A percentile compares a stretch with the other conserved stretches of the same genome.
phyloP scores from a whole-genome alignment of 2,113 vertebrate genomes.

The Perca fluviatilis region DNA sequence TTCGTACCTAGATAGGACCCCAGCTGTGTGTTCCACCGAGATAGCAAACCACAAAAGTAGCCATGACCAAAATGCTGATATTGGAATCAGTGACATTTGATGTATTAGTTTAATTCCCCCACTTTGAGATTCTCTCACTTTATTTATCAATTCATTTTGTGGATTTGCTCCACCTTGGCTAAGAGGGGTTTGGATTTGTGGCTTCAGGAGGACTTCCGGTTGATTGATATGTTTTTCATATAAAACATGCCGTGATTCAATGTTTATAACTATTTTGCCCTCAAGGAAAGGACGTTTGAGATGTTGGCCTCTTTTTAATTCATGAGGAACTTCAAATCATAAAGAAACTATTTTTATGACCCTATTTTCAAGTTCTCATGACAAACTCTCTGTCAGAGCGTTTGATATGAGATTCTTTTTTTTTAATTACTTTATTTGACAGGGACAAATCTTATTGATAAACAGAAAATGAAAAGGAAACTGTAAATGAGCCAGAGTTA shows the following conservation, averaged over 20 bases:
- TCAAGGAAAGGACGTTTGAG: background rate
- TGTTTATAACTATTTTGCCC: slow-evolving; percentile 31
- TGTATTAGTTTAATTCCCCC: slow-evolving; percentile 70
- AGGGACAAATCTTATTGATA: background rate
- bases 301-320: background rate
- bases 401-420: background rate
- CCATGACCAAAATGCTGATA: slow-evolving; percentile 75
- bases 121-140: slow-evolving; percentile 56
- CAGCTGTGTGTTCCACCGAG: slow-evolving; percentile 89
- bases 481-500: background rate
- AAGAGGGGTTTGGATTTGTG: slow-evolving; percentile 35
- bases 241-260: slow-evolving; percentile 42
- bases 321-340: background rate
- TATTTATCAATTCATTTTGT: slow-evolving; percentile 69
- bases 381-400: too few relatives aligned
- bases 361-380: background rate
- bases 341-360: background rate
- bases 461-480: background rate
- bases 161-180: slow-evolving; percentile 55
- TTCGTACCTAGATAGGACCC: slow-evolving; percentile 87
- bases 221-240: slow-evolving; percentile 54
- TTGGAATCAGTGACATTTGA: slow-evolving; percentile 75
- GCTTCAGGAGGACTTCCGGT: slow-evolving; percentile 38
- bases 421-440: background rate
- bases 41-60: slow-evolving; percentile 85